phyloP scores from a whole-genome alignment of 2,888 invertebrate genomes.

The Pseudococcus jackbeardsleyi region DNA sequence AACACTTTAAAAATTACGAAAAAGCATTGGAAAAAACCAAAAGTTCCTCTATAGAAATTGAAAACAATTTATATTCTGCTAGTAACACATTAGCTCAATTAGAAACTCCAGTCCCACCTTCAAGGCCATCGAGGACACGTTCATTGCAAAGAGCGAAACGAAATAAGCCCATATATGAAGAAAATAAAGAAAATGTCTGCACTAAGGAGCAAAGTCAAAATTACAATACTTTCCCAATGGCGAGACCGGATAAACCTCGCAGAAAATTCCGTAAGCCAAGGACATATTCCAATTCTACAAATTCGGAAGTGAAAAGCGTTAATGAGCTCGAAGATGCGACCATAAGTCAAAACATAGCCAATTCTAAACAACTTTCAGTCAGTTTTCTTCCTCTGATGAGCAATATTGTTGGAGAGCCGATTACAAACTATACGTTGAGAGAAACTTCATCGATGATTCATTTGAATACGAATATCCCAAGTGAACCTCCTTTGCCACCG shows the following conservation, averaged over 20 bases:
- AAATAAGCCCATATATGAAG: background rate
- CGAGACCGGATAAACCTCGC: slow-evolving; percentile 46
- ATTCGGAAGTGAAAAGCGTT: slow-evolving; percentile 74
- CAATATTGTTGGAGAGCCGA: slow-evolving; percentile 46
- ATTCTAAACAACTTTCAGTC: slow-evolving; percentile 62
- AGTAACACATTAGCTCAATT: slow-evolving; percentile 77
- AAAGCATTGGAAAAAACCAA: slow-evolving; percentile 65
- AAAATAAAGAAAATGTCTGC: slow-evolving; percentile 56
- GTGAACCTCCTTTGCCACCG: slow-evolving; percentile 67
- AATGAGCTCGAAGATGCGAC: slow-evolving; percentile 40
- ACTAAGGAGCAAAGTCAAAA: background rate
- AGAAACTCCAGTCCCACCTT: slow-evolving; percentile 70
- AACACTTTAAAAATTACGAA: slow-evolving; percentile 65
- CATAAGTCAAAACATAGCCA: slow-evolving; percentile 61
- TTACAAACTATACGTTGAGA: slow-evolving; percentile 54
- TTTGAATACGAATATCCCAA: slow-evolving; percentile 40
- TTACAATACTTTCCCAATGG: slow-evolving; percentile 64
- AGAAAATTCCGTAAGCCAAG: slow-evolving; percentile 53
- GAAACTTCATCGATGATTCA: slow-evolving; percentile 65
- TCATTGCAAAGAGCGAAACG: slow-evolving; percentile 13
- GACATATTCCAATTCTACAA: slow-evolving; percentile 65
- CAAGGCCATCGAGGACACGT: slow-evolving; percentile 67
- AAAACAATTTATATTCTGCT: slow-evolving; percentile 70
- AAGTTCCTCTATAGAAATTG: slow-evolving; percentile 34
- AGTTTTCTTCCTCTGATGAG: slow-evolving; percentile 58